These are phyloP conservation scores for Odocoileus hemionus DNA, from an alignment of 2,113 vertebrate species.

Conservation along the genomic window DNA sequence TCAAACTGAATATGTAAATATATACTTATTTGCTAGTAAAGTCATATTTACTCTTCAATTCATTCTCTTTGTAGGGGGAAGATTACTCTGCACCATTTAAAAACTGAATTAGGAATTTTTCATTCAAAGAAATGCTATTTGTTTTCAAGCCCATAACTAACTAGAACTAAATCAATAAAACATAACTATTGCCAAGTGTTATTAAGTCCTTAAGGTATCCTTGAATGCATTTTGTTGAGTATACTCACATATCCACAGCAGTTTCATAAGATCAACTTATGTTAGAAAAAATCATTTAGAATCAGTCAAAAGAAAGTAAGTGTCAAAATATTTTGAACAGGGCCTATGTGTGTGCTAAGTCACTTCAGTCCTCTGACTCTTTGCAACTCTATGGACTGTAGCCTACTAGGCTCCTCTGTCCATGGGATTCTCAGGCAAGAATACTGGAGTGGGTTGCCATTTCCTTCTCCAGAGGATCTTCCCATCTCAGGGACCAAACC, in stretches of 20 bases:
- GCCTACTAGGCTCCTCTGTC: not conserved
- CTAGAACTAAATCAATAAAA: slow-evolving; percentile 7
- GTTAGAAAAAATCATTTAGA: not conserved
- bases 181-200: not conserved
- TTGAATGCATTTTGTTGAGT: not conserved
- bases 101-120: slow-evolving; percentile 1
- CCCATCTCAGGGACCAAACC: not conserved
- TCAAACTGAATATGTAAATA: not conserved
- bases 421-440: not conserved
- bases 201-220: not conserved
- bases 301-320: not conserved
- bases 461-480: not conserved
- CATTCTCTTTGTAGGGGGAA: not conserved
- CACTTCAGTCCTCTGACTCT: not conserved
- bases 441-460: not conserved
- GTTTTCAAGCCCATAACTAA: slow-evolving; percentile 9
- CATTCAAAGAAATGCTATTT: slow-evolving; percentile 8
- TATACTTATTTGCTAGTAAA: not conserved
- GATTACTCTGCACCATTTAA: not conserved
- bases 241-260: not conserved
- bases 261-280: not conserved
- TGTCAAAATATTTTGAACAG: slow-evolving; percentile 33
- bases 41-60: not conserved
- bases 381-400: not conserved
- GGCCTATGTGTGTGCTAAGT: not conserved